Conservation (phyloP, 1,140 invertebrate genomes). For the Tetragnatha versicolor region DNA sequence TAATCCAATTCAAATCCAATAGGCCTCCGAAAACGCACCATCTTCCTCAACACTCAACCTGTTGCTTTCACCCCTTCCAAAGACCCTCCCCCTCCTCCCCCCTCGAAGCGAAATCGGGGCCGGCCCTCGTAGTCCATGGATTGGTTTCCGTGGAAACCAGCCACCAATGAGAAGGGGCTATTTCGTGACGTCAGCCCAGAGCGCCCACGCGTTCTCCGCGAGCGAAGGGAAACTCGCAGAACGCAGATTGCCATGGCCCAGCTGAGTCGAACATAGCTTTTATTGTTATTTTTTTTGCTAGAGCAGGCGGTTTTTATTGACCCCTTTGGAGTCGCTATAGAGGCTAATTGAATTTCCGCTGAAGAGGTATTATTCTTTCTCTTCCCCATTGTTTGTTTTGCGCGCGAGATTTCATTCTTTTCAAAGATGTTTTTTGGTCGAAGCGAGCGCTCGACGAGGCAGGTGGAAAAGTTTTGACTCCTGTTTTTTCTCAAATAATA, state of each 20-base stretch:
- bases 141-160: conserved; percentile 46
- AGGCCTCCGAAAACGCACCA: too few species aligned
- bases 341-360: conserved; percentile 27
- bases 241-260: conserved; percentile 9
- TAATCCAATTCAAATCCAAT: too few species aligned
- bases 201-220: not conserved
- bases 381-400: not conserved
- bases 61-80: too few species aligned
- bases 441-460: too few species aligned
- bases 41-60: too few species aligned
- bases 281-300: not conserved
- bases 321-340: conserved; percentile 21
- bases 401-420: too few species aligned
- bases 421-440: too few species aligned
- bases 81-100: too few species aligned
- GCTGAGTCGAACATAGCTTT: not conserved
- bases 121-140: not conserved
- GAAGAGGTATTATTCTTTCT: conserved; percentile 9
- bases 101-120: not conserved
- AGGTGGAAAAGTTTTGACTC: too few species aligned
- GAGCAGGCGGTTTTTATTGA: conserved; percentile 10
- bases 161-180: conserved; percentile 16
- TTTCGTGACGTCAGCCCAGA: conserved; percentile 26
- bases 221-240: not conserved
- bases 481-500: too few species aligned